A percentile compares a stretch with the other conserved stretches of the same genome.
phyloP scores from a whole-genome alignment of 2,113 vertebrate species.

The Galbula dea region DNA sequence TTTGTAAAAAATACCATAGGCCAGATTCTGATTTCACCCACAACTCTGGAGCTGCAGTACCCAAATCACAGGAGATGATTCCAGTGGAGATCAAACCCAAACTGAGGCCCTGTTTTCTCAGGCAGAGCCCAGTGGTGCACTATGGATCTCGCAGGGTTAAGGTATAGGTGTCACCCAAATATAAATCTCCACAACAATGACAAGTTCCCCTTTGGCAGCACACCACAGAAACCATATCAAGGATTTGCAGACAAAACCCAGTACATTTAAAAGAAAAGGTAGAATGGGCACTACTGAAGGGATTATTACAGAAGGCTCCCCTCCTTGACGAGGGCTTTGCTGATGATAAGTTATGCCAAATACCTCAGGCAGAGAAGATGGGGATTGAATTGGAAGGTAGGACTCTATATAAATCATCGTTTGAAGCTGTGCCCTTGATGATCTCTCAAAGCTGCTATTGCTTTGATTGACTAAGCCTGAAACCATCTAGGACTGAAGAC shows the following conservation, averaged over 20 bases:
- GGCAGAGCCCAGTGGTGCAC: background rate
- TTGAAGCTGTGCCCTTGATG: slow-evolving; percentile 2
- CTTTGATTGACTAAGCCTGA: slow-evolving; percentile 10
- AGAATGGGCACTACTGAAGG: background rate
- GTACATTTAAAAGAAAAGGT: background rate
- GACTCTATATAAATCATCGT: background rate
- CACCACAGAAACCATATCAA: background rate
- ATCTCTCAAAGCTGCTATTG: slow-evolving; percentile 1
- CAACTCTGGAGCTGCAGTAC: background rate
- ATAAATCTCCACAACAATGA: background rate
- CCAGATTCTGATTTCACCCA: background rate
- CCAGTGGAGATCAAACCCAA: background rate
- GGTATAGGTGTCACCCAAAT: background rate
- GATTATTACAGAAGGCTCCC: background rate
- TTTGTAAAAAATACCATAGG: background rate
- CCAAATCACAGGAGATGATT: background rate
- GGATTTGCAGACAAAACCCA: background rate
- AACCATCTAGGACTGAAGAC: slow-evolving; percentile 9
- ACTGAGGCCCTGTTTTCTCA: background rate
- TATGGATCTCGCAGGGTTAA: background rate
- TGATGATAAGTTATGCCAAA: background rate
- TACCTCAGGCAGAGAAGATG: background rate
- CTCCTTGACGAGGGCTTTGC: background rate
- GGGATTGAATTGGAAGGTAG: background rate
- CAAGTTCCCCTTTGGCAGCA: background rate